Evolutionary conservation across 2,797 vertebrate genomes (phyloP).

Genomic region (Remorina albescens): DNA sequence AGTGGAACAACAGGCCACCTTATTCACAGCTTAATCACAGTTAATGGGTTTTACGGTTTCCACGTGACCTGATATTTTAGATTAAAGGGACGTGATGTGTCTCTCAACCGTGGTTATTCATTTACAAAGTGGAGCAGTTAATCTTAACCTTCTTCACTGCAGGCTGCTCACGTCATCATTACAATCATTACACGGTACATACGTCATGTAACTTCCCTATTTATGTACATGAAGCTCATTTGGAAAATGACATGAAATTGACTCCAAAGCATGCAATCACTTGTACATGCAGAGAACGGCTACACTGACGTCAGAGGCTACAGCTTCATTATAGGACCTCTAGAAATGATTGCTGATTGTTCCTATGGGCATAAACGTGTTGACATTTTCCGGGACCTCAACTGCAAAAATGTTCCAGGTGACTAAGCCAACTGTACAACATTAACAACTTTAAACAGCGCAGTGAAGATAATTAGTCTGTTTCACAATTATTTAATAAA

Average conservation of each 20-base stretch:
- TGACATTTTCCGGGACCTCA: neutral
- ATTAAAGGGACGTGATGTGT: neutral
- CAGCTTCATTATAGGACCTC: neutral
- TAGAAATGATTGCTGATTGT: neutral
- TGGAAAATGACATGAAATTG: too few relatives aligned
- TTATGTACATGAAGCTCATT: neutral
- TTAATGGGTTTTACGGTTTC: too few relatives aligned
- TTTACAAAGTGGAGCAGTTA: neutral
- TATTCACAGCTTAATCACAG: too few relatives aligned
- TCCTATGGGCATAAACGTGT: neutral
- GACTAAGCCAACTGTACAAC: neutral
- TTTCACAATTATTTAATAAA: too few relatives aligned
- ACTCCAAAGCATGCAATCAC: neutral
- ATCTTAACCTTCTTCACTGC: neutral
- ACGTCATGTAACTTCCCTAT: constrained; percentile 1
- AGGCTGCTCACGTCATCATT: neutral
- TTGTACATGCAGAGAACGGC: neutral
- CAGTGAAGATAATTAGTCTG: neutral
- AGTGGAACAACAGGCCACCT: too few relatives aligned
- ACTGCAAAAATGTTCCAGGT: neutral
- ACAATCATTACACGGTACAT: neutral
- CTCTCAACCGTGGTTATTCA: neutral
- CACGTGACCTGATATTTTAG: neutral
- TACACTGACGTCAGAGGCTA: neutral
- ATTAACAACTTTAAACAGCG: constrained; percentile 4